These are phyloP conservation scores for Cyanoramphus novaezelandiae DNA, from an alignment of 2,113 vertebrate genomes.

Conservation along the genomic window DNA sequence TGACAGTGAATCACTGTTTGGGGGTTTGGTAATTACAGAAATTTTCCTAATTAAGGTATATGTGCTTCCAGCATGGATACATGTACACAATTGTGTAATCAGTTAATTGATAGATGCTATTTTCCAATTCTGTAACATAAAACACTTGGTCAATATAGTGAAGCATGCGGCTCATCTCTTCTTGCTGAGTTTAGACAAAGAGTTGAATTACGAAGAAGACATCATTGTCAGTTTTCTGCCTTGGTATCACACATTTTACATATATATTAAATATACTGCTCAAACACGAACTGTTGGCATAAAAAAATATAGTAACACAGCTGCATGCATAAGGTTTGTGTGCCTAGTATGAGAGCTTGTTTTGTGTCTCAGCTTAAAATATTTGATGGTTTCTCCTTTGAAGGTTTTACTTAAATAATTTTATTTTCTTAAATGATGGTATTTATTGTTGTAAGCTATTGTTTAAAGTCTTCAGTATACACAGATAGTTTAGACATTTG, in stretches of 20 bases:
- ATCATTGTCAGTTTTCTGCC: neutral
- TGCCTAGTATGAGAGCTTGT: neutral
- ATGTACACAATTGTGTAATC: neutral
- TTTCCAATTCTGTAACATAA: neutral
- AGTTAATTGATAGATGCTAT: neutral
- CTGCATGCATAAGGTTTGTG: neutral
- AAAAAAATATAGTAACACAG: neutral
- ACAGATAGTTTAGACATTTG: neutral
- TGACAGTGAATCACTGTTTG: neutral
- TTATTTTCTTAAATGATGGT: neutral
- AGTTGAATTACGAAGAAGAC: neutral
- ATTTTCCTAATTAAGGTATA: neutral
- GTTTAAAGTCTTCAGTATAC: neutral
- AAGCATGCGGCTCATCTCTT: neutral
- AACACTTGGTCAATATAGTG: neutral
- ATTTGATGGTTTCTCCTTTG: neutral
- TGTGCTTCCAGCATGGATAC: neutral
- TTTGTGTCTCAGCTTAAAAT: neutral
- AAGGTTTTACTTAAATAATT: neutral
- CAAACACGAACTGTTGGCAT: neutral
- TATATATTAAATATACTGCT: neutral
- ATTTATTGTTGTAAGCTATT: neutral
- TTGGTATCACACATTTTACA: fast-evolving
- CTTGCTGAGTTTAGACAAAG: neutral
- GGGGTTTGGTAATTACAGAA: neutral